phyloP scores from a whole-genome alignment of 2,888 invertebrate genomes.

The Terebella lapidaria region DNA sequence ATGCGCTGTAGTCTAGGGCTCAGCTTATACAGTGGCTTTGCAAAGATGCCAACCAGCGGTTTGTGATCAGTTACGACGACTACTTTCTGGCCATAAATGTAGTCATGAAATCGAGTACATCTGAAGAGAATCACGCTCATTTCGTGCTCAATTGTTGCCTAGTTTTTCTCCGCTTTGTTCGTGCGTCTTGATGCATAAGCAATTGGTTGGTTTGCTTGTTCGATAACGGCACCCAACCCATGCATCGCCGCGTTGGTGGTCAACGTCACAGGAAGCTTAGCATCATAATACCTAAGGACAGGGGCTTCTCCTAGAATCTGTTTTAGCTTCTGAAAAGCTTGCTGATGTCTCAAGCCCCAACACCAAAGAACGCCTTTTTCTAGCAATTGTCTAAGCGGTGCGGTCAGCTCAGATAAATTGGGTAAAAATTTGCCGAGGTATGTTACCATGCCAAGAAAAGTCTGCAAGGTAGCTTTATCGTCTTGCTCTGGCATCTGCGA shows the following conservation, averaged over 20 bases:
- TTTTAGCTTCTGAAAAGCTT: background rate
- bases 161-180: too few relatives aligned
- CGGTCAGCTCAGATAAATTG: constrained; percentile 19
- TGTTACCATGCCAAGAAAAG: constrained; percentile 21
- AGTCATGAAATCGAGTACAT: background rate
- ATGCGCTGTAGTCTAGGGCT: background rate
- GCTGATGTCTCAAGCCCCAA: background rate
- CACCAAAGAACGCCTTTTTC: background rate
- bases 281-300: constrained; percentile 2
- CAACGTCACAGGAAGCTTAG: background rate
- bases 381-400: constrained; percentile 3
- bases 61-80: background rate
- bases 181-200: background rate
- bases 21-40: background rate
- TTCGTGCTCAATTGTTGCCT: background rate
- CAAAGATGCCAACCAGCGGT: background rate
- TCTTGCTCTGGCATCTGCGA: constrained; percentile 16
- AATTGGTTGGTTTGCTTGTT: background rate
- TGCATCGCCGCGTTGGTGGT: background rate
- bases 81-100: background rate
- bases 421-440: constrained; percentile 26
- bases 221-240: background rate
- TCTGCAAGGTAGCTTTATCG: background rate
- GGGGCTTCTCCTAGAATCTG: too few relatives aligned
- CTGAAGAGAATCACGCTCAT: background rate